A percentile compares a stretch with the other conserved stretches of the same genome.
These are phyloP conservation scores for Drosophila lini DNA, from an alignment of 1,140 invertebrate genomes.

Conservation along the genomic window DNA sequence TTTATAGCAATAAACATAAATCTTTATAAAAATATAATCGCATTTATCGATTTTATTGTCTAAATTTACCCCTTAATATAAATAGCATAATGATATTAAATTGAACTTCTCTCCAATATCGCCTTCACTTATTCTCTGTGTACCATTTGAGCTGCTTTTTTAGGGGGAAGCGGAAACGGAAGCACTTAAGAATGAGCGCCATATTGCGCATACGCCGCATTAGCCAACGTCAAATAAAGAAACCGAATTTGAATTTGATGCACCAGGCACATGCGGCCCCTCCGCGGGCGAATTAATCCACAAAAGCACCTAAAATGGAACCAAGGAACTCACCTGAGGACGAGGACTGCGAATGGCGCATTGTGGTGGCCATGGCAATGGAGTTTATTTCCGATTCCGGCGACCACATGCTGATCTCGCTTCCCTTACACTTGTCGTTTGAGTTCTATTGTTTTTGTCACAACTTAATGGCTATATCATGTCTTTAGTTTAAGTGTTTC, in stretches of 20 bases:
- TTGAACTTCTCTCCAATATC: neutral
- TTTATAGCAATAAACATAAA: no score
- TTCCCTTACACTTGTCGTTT: slow-evolving; percentile 21
- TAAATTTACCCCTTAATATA: neutral
- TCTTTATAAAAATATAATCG: no score
- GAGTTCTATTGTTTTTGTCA: slow-evolving; percentile 16
- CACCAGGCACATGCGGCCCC: slow-evolving; percentile 19
- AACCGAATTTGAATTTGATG: slow-evolving; percentile 55
- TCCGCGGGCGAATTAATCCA: slow-evolving; percentile 3
- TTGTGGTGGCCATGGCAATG: slow-evolving; percentile 85
- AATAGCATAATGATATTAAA: neutral
- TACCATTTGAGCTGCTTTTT: neutral
- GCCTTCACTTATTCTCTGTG: neutral
- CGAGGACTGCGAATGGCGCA: slow-evolving; percentile 84
- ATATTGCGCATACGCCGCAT: slow-evolving; percentile 65
- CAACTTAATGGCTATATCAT: slow-evolving; percentile 55
- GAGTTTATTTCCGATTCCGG: slow-evolving; percentile 85
- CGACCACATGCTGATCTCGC: slow-evolving; percentile 77
- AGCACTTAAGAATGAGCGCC: slow-evolving; percentile 44
- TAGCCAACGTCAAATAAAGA: slow-evolving; percentile 37
- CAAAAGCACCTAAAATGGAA: neutral
- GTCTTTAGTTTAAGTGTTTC: slow-evolving; percentile 22
- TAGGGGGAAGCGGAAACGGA: slow-evolving; percentile 35
- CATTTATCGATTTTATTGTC: neutral
- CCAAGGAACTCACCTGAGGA: slow-evolving; percentile 84